A percentile compares a stretch with the other conserved stretches of the same genome.
Conservation (phyloP, 1,140 invertebrate genomes). For the Habropoda laboriosa region DNA sequence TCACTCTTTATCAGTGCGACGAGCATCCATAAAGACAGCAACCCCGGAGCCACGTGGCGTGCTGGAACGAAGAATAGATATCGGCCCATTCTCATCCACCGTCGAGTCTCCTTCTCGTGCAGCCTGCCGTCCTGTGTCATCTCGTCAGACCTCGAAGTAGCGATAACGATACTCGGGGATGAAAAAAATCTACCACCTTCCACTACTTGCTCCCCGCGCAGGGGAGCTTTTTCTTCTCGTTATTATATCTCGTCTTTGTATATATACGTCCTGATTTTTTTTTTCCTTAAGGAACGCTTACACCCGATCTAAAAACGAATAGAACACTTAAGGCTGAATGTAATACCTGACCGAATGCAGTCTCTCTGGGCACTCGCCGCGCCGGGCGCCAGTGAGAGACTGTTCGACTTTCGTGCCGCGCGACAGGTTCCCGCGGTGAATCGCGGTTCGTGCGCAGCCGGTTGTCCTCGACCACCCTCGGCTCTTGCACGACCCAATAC, state of each 20-base stretch:
- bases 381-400: conserved; percentile 70
- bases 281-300: not conserved
- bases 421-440: conserved; percentile 63
- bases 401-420: conserved; percentile 63
- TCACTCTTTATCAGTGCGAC: conserved; percentile 67
- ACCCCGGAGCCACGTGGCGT: conserved; percentile 72
- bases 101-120: conserved; percentile 18
- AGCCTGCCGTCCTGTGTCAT: conserved; percentile 36
- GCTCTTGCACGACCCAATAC: conserved; percentile 31
- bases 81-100: conserved; percentile 51
- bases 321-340: conserved; percentile 23
- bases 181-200: conserved; percentile 17
- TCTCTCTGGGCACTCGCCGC: conserved; percentile 66
- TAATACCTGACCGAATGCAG: not conserved
- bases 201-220: conserved; percentile 40
- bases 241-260: conserved; percentile 24
- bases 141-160: conserved; percentile 33
- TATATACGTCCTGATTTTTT: not conserved
- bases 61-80: conserved; percentile 37
- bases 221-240: not conserved
- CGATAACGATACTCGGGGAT: conserved; percentile 10
- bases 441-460: conserved; percentile 51
- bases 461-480: conserved; percentile 60
- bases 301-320: conserved; percentile 15
- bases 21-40: conserved; percentile 67